Percentiles rank a stretch among this genome's conserved stretches.
phyloP scores from a whole-genome alignment of 2,888 invertebrate species.

The Pollenia griseotomentosa region DNA sequence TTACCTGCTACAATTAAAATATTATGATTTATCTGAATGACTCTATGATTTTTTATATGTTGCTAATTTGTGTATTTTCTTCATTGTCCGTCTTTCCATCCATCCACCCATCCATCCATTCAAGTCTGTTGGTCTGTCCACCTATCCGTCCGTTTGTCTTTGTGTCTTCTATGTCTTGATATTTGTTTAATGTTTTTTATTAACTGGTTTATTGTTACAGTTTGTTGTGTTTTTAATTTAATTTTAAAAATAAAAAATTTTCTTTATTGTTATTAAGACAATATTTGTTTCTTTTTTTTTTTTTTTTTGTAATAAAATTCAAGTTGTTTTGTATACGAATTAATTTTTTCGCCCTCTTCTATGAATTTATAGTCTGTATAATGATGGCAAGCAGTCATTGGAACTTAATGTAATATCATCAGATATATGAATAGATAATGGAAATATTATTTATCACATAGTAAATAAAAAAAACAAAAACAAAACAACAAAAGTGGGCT shows the following conservation, averaged over 20 bases:
- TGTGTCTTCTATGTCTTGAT: constrained; percentile 23
- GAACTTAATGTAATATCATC: constrained; percentile 70
- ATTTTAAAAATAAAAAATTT: constrained; percentile 24
- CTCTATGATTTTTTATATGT: constrained; percentile 58
- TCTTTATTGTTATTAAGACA: constrained; percentile 12
- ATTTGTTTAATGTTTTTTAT: constrained; percentile 18
- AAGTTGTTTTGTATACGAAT: constrained; percentile 30
- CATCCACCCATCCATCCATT: neutral
- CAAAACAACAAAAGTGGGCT: neutral
- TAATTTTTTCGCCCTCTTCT: constrained; percentile 14
- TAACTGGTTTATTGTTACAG: constrained; percentile 57
- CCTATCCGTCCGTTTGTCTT: constrained; percentile 17
- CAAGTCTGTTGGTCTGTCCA: constrained; percentile 13
- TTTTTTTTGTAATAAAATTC: constrained; percentile 33
- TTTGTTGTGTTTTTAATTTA: constrained; percentile 36
- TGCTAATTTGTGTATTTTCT: constrained; percentile 68
- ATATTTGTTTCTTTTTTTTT: constrained; percentile 27
- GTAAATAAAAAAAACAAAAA: neutral
- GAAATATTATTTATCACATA: constrained; percentile 49
- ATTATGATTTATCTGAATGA: constrained; percentile 50
- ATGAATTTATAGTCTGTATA: neutral
- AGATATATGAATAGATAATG: constrained; percentile 56
- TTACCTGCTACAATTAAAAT: neutral
- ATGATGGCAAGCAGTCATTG: constrained; percentile 55
- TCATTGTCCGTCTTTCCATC: constrained; percentile 29